phyloP scores from a whole-genome alignment of 64 coral and sea anemone genomes.

The Acropora yongei region DNA sequence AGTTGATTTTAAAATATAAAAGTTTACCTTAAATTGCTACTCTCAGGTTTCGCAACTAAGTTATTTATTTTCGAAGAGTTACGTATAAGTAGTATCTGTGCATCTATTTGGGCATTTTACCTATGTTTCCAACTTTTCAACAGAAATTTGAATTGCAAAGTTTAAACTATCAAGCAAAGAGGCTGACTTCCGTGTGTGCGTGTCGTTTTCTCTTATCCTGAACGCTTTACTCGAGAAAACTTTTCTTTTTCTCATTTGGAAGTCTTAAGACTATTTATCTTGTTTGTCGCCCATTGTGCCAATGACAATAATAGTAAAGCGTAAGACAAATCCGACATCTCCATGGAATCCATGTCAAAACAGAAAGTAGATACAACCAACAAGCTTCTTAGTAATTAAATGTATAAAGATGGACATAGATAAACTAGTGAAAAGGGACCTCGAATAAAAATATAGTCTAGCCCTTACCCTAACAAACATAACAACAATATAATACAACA shows the following conservation, averaged over 20 bases:
- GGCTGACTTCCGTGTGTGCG: not conserved
- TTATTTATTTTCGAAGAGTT: too few relatives aligned
- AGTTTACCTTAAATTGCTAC: too few relatives aligned
- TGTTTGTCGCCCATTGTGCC: not conserved
- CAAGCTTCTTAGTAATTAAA: not conserved
- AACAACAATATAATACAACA: not conserved
- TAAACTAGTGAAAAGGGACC: not conserved
- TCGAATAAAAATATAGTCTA: not conserved
- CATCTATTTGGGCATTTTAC: too few relatives aligned
- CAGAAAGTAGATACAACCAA: not conserved
- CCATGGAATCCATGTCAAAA: not conserved
- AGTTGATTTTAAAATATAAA: too few relatives aligned
- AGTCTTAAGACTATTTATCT: not conserved
- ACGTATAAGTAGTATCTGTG: too few relatives aligned
- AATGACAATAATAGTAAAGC: not conserved
- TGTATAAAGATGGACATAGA: not conserved
- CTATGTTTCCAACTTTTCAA: too few relatives aligned
- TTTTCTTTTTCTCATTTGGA: not conserved
- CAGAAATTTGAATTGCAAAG: too few relatives aligned
- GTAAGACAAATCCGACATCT: not conserved
- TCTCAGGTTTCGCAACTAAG: too few relatives aligned
- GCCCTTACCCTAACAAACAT: not conserved
- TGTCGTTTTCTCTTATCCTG: not conserved
- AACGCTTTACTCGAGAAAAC: not conserved
- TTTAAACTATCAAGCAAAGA: not conserved